A percentile compares a stretch with the other conserved stretches of the same genome.
phyloP scores from a whole-genome alignment of 2,113 vertebrate genomes.

The Isurus oxyrinchus region DNA sequence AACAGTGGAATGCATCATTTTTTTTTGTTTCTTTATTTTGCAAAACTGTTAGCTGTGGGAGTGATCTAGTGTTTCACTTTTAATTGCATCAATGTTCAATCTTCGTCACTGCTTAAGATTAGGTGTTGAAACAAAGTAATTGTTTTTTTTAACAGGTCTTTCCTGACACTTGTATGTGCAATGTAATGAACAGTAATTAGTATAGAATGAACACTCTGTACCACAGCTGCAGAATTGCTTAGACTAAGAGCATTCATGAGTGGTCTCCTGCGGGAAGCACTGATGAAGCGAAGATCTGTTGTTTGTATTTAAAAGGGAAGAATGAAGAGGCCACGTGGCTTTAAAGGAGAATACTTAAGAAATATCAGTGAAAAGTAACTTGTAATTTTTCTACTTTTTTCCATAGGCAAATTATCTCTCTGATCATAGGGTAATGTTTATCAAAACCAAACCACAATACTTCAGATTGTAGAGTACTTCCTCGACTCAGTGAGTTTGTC shows the following conservation, averaged over 20 bases:
- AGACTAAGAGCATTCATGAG: constrained; percentile 42
- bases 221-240: constrained; percentile 47
- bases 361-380: not conserved
- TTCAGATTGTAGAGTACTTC: not conserved
- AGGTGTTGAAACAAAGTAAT: not conserved
- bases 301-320: constrained; percentile 48
- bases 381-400: not conserved
- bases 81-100: not conserved
- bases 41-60: not conserved
- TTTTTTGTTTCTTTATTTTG: not conserved
- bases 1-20: not conserved
- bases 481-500: not conserved
- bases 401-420: not conserved
- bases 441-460: not conserved
- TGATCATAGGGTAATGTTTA: not conserved
- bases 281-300: constrained; percentile 41
- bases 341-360: not conserved
- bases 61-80: not conserved
- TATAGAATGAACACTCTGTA: not conserved
- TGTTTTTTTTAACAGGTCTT: not conserved
- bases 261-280: constrained; percentile 38
- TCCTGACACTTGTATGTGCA: not conserved
- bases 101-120: not conserved
- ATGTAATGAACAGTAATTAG: constrained; percentile 17
- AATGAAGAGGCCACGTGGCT: constrained; percentile 11